Evolutionary conservation across 2,888 invertebrate species (phyloP), one percentile per base, ranked within the genome.

Genomic region (Andrena marginata): DNA sequence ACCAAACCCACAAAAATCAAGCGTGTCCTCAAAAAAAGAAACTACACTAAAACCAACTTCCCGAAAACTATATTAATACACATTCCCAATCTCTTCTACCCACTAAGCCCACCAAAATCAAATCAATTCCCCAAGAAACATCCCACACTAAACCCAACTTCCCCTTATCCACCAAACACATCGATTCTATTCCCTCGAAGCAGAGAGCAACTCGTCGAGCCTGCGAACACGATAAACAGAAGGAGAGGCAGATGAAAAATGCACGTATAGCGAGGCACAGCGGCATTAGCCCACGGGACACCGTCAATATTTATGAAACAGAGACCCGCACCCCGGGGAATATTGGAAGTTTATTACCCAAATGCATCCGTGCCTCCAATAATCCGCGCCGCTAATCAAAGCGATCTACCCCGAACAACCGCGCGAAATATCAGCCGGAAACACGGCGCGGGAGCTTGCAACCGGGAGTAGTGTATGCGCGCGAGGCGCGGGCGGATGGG

Each of bases 361-460:
- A 80, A 78, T 63, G 59, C 62, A 72, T 69, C 63, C 51, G 63
- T 51, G 35, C 26, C 48, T 31, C 64, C 76, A 80, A 80, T 80
- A 80, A 80, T 80, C 60, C 72, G 72, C 78, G 42, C 23, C 68
- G 77, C 77, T 77, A 77, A 81, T 78, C 73, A 75, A 81, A 72
- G 64, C 63, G 70, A 70, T 77, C 49, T 56, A 10, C 7, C 35
- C 16, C 42, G 31, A 26, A 74, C 49, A 56, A 64, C 56, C 75
- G 63, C 63, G 63, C 33, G 63, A 79, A 76, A 69, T 63, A 59
- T 79, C 69, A 70, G 35, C 31, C 51, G 68, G 65, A 70, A 65
- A n/a, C 68, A 8, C 20, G 8, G 33, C 62, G 8, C 62, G 16
- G 20, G 35, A 7, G 29, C 3, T n/a, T 35, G 62, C 31, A 8